phyloP scores from a whole-genome alignment of 2,888 invertebrate species.

The Polydrusus pterygomalis region DNA sequence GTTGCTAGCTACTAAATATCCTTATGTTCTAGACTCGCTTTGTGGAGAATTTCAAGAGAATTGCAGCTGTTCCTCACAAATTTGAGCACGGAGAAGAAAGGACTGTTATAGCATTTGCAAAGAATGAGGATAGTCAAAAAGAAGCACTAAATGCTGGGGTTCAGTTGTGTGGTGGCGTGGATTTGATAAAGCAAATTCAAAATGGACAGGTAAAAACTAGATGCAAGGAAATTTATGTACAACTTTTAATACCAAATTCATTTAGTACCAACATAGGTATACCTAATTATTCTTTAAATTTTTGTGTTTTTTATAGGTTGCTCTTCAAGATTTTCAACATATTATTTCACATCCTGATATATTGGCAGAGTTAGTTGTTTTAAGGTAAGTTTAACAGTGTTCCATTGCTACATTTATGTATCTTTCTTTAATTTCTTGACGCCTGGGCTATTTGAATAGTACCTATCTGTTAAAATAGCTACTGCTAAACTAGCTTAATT shows the following conservation, averaged over 20 bases:
- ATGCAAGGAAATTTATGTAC: too few relatives aligned
- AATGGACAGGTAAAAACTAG: slow-evolving; percentile 76
- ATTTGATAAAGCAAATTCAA: slow-evolving; percentile 86
- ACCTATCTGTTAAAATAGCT: too few relatives aligned
- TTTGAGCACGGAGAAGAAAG: slow-evolving; percentile 83
- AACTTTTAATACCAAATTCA: too few relatives aligned
- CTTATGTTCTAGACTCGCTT: slow-evolving; percentile 76
- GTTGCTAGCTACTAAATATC: not conserved
- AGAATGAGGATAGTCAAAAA: slow-evolving; percentile 77
- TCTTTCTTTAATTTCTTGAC: too few relatives aligned
- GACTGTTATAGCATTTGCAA: slow-evolving; percentile 84
- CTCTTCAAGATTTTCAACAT: slow-evolving; percentile 79
- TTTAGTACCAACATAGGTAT: too few relatives aligned
- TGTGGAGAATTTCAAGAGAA: slow-evolving; percentile 80
- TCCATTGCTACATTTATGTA: too few relatives aligned
- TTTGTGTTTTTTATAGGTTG: slow-evolving; percentile 38
- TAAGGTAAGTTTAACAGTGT: slow-evolving; percentile 66
- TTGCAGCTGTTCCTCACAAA: slow-evolving; percentile 80
- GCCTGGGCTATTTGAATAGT: too few relatives aligned
- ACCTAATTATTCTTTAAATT: too few relatives aligned
- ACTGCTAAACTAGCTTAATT: too few relatives aligned
- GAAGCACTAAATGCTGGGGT: slow-evolving; percentile 83
- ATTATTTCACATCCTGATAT: slow-evolving; percentile 88
- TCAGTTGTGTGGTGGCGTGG: slow-evolving; percentile 81
- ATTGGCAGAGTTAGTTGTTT: slow-evolving; percentile 82